phyloP scores from a whole-genome alignment of 2,888 invertebrate species.

The Timema cristinae region DNA sequence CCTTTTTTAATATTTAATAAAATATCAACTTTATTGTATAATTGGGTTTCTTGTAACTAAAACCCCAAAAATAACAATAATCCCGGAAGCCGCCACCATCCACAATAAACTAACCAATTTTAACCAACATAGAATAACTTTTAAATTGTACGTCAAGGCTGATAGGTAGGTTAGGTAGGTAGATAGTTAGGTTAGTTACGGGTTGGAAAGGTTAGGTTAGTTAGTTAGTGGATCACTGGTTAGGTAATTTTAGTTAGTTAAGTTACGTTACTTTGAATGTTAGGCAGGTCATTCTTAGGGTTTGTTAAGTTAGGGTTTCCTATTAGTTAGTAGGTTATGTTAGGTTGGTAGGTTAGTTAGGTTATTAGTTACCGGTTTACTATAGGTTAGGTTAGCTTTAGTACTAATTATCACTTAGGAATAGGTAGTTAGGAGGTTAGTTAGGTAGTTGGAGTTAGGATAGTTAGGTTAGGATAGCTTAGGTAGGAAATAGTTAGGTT shows the following conservation, averaged over 20 bases:
- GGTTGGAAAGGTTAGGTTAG: slow-evolving; percentile 17
- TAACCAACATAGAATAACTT: no score
- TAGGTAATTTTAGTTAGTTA: no score
- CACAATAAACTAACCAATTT: no score
- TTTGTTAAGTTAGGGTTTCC: background rate
- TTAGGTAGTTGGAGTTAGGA: slow-evolving; percentile 20
- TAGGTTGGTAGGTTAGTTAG: slow-evolving; percentile 11
- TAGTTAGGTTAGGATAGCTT: slow-evolving; percentile 25
- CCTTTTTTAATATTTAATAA: no score
- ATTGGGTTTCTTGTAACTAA: no score
- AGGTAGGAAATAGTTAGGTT: slow-evolving; percentile 22
- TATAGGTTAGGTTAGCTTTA: slow-evolving; percentile 18
- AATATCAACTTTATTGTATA: no score
- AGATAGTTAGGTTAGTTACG: slow-evolving; percentile 7
- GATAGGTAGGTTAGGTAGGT: no score
- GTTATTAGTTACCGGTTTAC: background rate
- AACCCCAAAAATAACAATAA: no score
- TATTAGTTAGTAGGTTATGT: slow-evolving; percentile 22
- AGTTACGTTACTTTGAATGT: slow-evolving; percentile 15
- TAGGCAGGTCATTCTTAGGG: slow-evolving; percentile 8
- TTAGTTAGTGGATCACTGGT: no score
- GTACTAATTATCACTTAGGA: no score
- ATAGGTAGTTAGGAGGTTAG: slow-evolving; percentile 17
- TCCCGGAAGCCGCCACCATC: no score
- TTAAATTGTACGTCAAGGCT: no score